Percentiles rank a stretch among this genome's conserved stretches.
These are phyloP conservation scores for Lepidocyrtinus sp. DNA, from an alignment of 2,888 invertebrate species.

Conservation along the genomic window DNA sequence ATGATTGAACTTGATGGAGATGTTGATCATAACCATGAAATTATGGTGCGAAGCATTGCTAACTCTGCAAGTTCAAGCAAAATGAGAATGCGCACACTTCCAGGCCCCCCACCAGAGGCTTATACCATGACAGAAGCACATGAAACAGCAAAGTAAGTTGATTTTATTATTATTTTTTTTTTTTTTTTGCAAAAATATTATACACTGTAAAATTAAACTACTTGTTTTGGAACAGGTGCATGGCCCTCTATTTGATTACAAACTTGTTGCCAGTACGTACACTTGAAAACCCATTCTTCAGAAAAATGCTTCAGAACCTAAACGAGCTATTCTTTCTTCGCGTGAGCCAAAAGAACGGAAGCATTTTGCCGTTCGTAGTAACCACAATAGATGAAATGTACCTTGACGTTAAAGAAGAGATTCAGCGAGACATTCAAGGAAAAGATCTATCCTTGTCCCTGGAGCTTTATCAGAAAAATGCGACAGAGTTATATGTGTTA, in stretches of 20 bases:
- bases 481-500: slow-evolving; percentile 17
- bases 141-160: slow-evolving; percentile 32
- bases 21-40: not conserved
- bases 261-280: slow-evolving; percentile 45
- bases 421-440: slow-evolving; percentile 14
- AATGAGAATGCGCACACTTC: slow-evolving; percentile 17
- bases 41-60: too few species aligned
- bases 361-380: slow-evolving; percentile 16
- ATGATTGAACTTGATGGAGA: not conserved
- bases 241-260: slow-evolving; percentile 49
- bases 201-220: too few species aligned
- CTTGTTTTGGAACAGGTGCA: slow-evolving; percentile 33
- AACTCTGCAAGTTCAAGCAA: not conserved
- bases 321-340: slow-evolving; percentile 31
- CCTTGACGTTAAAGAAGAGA: slow-evolving; percentile 22
- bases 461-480: slow-evolving; percentile 23
- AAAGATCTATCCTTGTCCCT: slow-evolving; percentile 19
- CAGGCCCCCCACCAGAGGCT: slow-evolving; percentile 30
- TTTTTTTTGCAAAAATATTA: slow-evolving; percentile 11
- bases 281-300: slow-evolving; percentile 44
- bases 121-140: not conserved
- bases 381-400: slow-evolving; percentile 45
- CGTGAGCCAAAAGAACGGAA: slow-evolving; percentile 10
- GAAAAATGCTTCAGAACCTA: slow-evolving; percentile 40
- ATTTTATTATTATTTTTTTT: not conserved